Evolutionary conservation across 2,797 vertebrate species (phyloP).

Genomic region (Thripadectes ignobilis): DNA sequence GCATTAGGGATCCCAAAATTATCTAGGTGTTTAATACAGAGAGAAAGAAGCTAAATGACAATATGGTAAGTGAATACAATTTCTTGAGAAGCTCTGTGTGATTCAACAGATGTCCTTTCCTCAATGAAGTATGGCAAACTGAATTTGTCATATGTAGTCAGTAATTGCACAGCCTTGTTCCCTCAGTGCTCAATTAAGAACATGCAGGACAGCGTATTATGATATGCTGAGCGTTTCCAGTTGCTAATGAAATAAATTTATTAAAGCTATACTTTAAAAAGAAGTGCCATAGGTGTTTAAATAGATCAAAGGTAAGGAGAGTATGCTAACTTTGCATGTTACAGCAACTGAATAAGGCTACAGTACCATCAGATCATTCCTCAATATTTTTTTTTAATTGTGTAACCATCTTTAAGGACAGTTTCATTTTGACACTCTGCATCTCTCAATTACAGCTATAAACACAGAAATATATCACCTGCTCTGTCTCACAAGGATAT

Average conservation of each 20-base stretch:
- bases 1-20: not conserved
- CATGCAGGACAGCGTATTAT: not conserved
- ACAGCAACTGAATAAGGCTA: not conserved
- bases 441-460: not conserved
- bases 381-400: not conserved
- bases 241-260: not conserved
- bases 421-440: not conserved
- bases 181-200: not conserved
- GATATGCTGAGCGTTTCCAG: not conserved
- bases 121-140: not conserved
- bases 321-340: not conserved
- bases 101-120: not conserved
- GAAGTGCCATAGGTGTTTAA: not conserved
- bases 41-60: not conserved
- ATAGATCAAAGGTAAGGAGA: not conserved
- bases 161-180: not conserved
- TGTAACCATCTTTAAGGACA: not conserved
- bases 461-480: not conserved
- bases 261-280: not conserved
- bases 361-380: not conserved
- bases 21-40: not conserved
- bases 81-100: not conserved
- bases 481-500: not conserved
- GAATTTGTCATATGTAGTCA: not conserved
- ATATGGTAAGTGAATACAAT: not conserved